A percentile compares a stretch with the other conserved stretches of the same genome.
phyloP scores from a whole-genome alignment of 2,113 vertebrate species.

The Astur gentilis region DNA sequence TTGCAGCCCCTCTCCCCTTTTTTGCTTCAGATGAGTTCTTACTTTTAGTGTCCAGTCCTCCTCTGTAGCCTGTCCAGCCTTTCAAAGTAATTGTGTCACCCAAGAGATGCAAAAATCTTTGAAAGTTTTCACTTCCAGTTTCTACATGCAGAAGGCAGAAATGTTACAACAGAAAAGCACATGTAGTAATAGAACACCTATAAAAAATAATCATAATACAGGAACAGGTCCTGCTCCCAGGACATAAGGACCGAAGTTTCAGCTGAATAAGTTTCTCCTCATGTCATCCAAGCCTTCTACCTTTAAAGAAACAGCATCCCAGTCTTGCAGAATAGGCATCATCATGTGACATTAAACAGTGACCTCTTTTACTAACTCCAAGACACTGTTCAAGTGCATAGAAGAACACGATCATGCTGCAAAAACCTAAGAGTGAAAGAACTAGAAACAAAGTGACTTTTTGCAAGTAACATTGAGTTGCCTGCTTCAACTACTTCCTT shows the following conservation, averaged over 20 bases:
- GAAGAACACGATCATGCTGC: neutral
- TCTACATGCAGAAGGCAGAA: constrained; percentile 71
- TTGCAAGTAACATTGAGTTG: neutral
- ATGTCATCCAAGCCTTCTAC: neutral
- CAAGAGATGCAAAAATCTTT: constrained; percentile 89
- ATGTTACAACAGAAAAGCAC: neutral
- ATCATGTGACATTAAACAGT: neutral
- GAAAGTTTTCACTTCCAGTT: constrained; percentile 89
- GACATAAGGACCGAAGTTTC: neutral
- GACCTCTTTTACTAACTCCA: neutral
- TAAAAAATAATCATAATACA: neutral
- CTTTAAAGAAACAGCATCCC: neutral
- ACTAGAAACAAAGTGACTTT: neutral
- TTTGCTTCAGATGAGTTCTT: constrained; percentile 53
- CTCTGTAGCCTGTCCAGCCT: constrained; percentile 96
- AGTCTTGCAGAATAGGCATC: neutral
- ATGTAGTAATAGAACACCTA: neutral
- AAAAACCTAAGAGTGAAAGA: neutral
- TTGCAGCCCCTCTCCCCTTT: neutral
- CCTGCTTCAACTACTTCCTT: neutral
- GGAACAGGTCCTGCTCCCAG: neutral
- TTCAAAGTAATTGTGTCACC: constrained; percentile 90
- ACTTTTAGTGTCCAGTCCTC: constrained; percentile 98
- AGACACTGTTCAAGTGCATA: neutral
- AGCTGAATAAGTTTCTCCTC: neutral